Percentiles rank a stretch among this genome's conserved stretches.
phyloP scores from a whole-genome alignment of 2,113 vertebrate genomes.

The Xiphophorus couchianus region DNA sequence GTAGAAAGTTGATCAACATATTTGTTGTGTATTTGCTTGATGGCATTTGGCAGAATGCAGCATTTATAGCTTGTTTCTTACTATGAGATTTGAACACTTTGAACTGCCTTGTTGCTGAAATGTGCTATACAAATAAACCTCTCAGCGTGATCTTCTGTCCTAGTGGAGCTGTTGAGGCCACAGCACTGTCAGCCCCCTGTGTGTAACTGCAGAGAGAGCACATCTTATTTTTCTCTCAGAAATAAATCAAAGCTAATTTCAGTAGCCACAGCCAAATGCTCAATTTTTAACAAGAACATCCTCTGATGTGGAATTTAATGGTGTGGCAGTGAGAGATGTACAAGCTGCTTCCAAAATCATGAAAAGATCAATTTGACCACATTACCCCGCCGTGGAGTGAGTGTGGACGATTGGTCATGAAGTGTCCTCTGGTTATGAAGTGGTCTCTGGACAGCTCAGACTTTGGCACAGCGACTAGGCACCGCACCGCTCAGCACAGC shows the following conservation, averaged over 20 bases:
- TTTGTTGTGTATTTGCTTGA: no score
- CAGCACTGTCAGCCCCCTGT: background rate
- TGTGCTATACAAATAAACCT: background rate
- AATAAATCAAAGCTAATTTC: constrained; percentile 22
- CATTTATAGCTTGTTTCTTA: no score
- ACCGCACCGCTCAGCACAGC: constrained; percentile 63
- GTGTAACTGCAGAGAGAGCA: background rate
- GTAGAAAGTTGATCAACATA: no score
- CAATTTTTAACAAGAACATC: constrained; percentile 30
- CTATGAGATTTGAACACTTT: no score
- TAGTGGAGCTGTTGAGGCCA: background rate
- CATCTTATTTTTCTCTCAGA: constrained; percentile 28
- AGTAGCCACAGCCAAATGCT: constrained; percentile 26
- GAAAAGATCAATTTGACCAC: constrained; percentile 64
- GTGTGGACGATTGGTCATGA: constrained; percentile 69
- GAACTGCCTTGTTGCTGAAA: background rate
- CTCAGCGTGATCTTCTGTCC: background rate
- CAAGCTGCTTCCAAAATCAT: constrained; percentile 48
- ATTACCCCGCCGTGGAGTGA: constrained; percentile 30
- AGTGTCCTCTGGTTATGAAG: constrained; percentile 71
- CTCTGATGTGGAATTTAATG: constrained; percentile 41
- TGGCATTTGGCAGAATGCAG: no score
- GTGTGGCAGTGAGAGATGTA: constrained; percentile 51
- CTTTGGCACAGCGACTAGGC: constrained; percentile 59
- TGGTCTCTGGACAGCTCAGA: constrained; percentile 71